Base-by-base conservation (phyloP, 2,797 vertebrate species). In the Phaenicophaeus curvirostris region DNA sequence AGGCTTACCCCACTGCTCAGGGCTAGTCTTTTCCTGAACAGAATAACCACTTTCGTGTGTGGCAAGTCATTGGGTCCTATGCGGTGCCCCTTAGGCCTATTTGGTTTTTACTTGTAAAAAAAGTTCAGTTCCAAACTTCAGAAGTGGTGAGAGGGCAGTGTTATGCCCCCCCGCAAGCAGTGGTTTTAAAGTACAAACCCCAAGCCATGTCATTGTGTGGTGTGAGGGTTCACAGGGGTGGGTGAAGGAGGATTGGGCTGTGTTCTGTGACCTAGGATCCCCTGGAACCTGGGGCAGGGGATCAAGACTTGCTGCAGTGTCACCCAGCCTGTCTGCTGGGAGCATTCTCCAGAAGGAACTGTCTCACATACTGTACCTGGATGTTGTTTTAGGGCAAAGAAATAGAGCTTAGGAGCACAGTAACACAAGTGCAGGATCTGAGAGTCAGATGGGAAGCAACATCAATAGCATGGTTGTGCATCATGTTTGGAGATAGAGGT, bases 401-500 rank as follows among this genome's bases (percentile, higher is more conserved):
- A 4, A 0, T 13, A 50, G 65, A 63, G n/a, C 19, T 82, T 41
- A 31, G 30, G 44, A 84, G 20, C 13, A 21, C 8, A 19, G n/a
- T 24, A 33, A 71, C 17, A 7, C 16, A 51, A 53, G 28, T 21
- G 18, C 15, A 53, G n/a, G 24, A 61, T 11, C 10, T 13, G 31
- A 42, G 18, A 42, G 31, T 28, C 2, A 0, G 13, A 24, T 53
- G 51, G 15, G 5, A 17, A 46, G 12, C 0, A 1, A 58, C 31
- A 20, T 41, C 0, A 0, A 20, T 25, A 75, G 15, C 4, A 2
- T 14, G 19, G 13, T 6, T 59, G 13, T 37, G 10, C 41, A 27
- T 13, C 2, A 0, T 75, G 18, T 55, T 48, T 35, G 37, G n/a
- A 83, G 21, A 74, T 55, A n/a, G 23, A 50, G 6, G 6, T 68